Base-by-base conservation (phyloP, 2,888 invertebrate species). In the Oegoconia quadripuncta region DNA sequence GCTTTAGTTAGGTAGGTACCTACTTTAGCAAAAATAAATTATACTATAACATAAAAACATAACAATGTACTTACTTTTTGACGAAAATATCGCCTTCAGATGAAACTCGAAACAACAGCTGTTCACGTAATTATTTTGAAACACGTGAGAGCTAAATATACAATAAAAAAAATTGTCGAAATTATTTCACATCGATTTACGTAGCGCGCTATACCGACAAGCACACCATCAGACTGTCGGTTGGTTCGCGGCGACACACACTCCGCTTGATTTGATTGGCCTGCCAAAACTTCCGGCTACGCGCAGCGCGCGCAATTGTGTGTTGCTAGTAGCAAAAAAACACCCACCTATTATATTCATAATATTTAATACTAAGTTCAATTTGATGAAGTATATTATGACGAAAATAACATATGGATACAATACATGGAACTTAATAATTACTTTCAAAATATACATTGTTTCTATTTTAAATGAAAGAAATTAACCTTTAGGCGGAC, bases 281-380 rank as follows among this genome's bases (percentile, higher is more conserved):
- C 35, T 84, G 86, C 84, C 86, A 86, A 80, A 82, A 79, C 72
- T 74, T 75, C 73, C 71, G n/a, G 66, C 64, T 68, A 64, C 59
- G 52, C 50, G 71, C 75, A 76, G 80, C 84, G 86, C 86, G 86
- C 86, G 86, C 86, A 84, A 53, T 72, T 48, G 13, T 13, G 59
- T 65, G 63, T 64, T 79, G 68, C 77, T 52, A 60, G 37, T 37
- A 6, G 16, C 38, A 36, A 56, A 58, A 51, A 42, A 22, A 29
- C n/a, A 32, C 14, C 16, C 6, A 8, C 23, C 5, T 23, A 7
- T 25, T n/a, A 23, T n/a, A 12, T 25, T 25, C 4, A 20, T 20
- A 16, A 16, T n/a, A 16, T 4, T 26, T 7, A 8, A 26, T 11
- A 7, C 6, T 26, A n/a, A 8, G 4, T 7, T 20, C 7, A 6